A percentile compares a stretch with the other conserved stretches of the same genome.
phyloP scores from a whole-genome alignment of 2,797 vertebrate genomes.

The Vespertilio murinus region DNA sequence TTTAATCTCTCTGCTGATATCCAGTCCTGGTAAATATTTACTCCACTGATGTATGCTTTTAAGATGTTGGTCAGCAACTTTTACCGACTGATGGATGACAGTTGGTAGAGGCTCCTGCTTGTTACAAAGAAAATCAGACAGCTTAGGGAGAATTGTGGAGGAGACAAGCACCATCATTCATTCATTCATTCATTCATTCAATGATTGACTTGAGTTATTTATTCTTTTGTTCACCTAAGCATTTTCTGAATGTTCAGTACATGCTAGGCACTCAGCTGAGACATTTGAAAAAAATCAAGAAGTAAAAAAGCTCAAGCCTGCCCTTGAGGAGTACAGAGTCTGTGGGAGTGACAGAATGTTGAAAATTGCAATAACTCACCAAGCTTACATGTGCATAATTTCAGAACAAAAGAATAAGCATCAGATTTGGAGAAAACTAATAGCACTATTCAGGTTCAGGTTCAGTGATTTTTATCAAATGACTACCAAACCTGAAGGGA shows the following conservation, averaged over 20 bases:
- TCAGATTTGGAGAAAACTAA: background rate
- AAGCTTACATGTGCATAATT: background rate
- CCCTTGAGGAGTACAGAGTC: background rate
- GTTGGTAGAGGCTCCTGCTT: background rate
- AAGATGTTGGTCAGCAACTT: background rate
- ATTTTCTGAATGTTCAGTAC: background rate
- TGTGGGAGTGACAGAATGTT: background rate
- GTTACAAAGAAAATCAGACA: background rate
- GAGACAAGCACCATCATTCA: background rate
- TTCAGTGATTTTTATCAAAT: background rate
- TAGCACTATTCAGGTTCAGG: background rate
- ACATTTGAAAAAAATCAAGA: background rate
- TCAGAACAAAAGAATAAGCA: conserved; percentile 34
- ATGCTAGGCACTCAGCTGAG: background rate
- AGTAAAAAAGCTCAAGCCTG: background rate
- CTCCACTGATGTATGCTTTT: conserved; percentile 37
- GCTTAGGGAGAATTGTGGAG: background rate
- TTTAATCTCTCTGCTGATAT: conserved; percentile 61
- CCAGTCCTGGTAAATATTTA: conserved; percentile 50
- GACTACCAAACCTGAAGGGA: background rate
- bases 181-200: background rate
- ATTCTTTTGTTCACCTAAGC: background rate
- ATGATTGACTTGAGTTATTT: background rate
- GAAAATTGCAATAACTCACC: background rate
- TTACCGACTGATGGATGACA: background rate